Evolutionary conservation across 2,797 vertebrate genomes (phyloP).

Genomic region (Sebastes nivosus): DNA sequence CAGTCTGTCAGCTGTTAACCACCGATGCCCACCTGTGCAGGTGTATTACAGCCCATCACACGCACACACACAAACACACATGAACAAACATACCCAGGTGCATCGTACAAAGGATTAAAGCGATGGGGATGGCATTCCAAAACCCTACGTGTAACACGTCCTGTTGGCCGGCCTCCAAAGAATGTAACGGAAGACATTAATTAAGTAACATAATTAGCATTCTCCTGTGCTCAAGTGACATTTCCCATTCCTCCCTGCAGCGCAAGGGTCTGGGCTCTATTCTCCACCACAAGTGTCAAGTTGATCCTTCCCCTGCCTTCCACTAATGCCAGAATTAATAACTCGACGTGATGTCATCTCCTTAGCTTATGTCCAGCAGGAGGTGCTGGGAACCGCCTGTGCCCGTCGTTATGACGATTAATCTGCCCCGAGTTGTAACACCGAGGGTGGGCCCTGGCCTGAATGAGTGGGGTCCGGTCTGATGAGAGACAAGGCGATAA

Average conservation of each 20-base stretch:
- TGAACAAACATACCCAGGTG: slow-evolving; percentile 1
- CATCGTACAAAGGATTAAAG: slow-evolving; percentile 29
- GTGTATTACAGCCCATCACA: slow-evolving; percentile 6
- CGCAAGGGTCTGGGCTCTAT: slow-evolving; percentile 52
- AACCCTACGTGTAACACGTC: slow-evolving; percentile 48
- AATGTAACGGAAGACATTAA: slow-evolving; percentile 39
- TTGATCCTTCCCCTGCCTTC: slow-evolving; percentile 37
- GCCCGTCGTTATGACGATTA: slow-evolving; percentile 70
- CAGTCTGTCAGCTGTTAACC: slow-evolving; percentile 36
- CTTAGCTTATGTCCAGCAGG: slow-evolving; percentile 66
- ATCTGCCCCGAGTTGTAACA: slow-evolving; percentile 56
- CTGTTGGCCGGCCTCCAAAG: slow-evolving; percentile 58
- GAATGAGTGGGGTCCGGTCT: slow-evolving; percentile 47
- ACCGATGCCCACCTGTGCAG: slow-evolving; percentile 31
- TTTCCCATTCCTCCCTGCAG: slow-evolving; percentile 58
- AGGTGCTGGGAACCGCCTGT: slow-evolving; percentile 58
- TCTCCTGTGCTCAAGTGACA: slow-evolving; percentile 54
- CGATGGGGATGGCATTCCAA: slow-evolving; percentile 26
- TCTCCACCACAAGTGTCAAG: slow-evolving; percentile 42
- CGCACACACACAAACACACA: slow-evolving; percentile 1
- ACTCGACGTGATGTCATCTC: slow-evolving; percentile 55
- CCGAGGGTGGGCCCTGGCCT: slow-evolving; percentile 16
- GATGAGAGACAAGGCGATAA: slow-evolving; percentile 72
- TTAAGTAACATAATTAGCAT: slow-evolving; percentile 61
- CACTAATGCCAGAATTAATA: slow-evolving; percentile 72